Evolutionary conservation across 2,797 vertebrate species (phyloP), one percentile per base, ranked within the genome.

Genomic region (Denticeps clupeoides): DNA sequence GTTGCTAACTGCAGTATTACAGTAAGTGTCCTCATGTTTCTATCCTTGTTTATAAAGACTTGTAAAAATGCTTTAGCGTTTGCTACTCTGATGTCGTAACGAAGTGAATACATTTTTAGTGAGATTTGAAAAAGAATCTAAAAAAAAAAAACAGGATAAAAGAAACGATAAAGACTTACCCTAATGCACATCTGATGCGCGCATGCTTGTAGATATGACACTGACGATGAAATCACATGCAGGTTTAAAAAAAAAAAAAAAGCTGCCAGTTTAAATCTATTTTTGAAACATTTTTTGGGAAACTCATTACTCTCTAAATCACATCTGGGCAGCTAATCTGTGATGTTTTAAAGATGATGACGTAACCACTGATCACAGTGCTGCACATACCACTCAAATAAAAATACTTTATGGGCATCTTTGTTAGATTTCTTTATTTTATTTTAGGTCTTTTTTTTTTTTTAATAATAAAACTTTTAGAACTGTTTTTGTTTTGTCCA

Each of bases 1-100:
- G 82, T 86, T 84, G 79, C 85, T 67, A 85, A 77, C 79, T 80
- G 83, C 81, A 80, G 75, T 80, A 81, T 88, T 82, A 87, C 85
- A 85, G 84, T 70, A 55, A 55, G 46, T 35, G 28, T 45, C 53
- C 52, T 58, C 62, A 55, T 61, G 53, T 64, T 58, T 60, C 60
- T 65, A 61, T 52, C 59, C 51, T 59, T 52, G 54, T 68, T 72
- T 72, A 62, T 65, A 59, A 68, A 67, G 46, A 70, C 51, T 51
- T 68, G 63, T 70, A 68, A 68, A 71, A 62, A 66, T 59, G 63
- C 61, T 70, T 63, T 63, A 63, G 60, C 62, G 46, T 68, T 69
- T 67, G 65, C 67, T 71, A 62, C 59, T 66, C 53, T 63, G 54
- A 69, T 65, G 47, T 63, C 58, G 57, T 74, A 62, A 68, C 68